Percentiles rank a stretch among this genome's conserved stretches.
Conservation (phyloP, 2,797 vertebrate genomes). For the Thunnus albacares region DNA sequence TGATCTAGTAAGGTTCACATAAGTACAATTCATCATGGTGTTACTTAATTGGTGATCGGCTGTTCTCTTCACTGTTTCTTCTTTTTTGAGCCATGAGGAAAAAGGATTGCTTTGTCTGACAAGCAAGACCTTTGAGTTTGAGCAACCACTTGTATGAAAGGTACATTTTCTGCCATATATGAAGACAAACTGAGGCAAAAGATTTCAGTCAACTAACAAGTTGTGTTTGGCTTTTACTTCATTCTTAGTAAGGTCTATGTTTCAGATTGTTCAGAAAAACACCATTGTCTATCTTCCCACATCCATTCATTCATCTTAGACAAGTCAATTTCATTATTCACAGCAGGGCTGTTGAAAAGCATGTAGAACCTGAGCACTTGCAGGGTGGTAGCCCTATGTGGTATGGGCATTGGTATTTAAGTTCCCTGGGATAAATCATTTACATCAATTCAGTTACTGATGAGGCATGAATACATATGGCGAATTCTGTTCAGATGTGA, state of each 20-base stretch:
- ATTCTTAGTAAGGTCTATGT: background rate
- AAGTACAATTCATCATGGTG: conserved; percentile 42
- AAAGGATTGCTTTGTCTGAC: conserved; percentile 1
- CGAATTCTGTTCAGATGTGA: conserved; percentile 90
- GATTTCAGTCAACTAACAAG: background rate
- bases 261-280: conserved; percentile 25
- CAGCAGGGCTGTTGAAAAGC: conserved; percentile 58
- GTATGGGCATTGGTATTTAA: conserved; percentile 79
- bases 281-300: conserved; percentile 27
- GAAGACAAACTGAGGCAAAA: background rate
- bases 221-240: background rate
- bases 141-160: background rate
- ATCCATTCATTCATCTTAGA: conserved; percentile 57
- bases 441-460: conserved; percentile 91
- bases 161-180: background rate
- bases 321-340: conserved; percentile 65
- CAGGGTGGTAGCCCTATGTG: conserved; percentile 61
- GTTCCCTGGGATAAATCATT: conserved; percentile 89
- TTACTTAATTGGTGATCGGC: conserved; percentile 37
- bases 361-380: conserved; percentile 34
- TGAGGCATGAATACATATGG: conserved; percentile 93
- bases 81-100: conserved; percentile 9
- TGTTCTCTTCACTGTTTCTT: conserved; percentile 19
- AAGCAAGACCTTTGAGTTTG: background rate
- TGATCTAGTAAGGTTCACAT: conserved; percentile 41